Conservation (phyloP, 2,888 invertebrate species). For the Chorisops tibialis region DNA sequence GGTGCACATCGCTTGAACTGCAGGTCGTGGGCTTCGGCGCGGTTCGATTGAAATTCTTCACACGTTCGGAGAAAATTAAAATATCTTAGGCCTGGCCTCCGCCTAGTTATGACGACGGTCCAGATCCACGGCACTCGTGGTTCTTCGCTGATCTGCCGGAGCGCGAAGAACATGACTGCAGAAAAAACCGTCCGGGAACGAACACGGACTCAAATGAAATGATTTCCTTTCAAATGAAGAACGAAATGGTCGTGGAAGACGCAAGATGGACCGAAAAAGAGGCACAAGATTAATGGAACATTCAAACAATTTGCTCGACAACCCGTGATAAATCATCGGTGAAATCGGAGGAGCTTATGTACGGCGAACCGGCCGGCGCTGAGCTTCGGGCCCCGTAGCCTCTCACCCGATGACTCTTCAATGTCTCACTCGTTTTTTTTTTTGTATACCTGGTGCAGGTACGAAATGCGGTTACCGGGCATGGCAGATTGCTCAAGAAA, state of each 20-base stretch:
- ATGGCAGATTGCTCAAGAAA: slow-evolving; percentile 10
- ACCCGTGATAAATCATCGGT: slow-evolving; percentile 37
- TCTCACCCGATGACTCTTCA: not conserved
- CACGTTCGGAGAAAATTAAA: slow-evolving; percentile 26
- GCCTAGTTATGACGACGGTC: not conserved
- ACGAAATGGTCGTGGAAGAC: slow-evolving; percentile 12
- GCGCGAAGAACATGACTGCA: not conserved
- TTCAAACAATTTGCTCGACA: slow-evolving; percentile 38
- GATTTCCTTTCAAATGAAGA: slow-evolving; percentile 18
- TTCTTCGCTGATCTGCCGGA: not conserved
- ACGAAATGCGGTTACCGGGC: not conserved
- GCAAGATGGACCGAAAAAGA: slow-evolving; percentile 19
- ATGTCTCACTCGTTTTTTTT: not conserved
- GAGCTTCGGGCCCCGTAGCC: not conserved
- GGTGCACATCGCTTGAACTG: not conserved
- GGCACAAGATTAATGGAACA: slow-evolving; percentile 33
- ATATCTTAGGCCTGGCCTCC: slow-evolving; percentile 4
- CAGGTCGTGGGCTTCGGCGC: slow-evolving; percentile 1
- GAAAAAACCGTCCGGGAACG: not conserved
- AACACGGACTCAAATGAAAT: slow-evolving; percentile 11
- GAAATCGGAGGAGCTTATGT: slow-evolving; percentile 32
- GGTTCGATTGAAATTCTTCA: slow-evolving; percentile 28
- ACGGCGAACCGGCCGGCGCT: not conserved
- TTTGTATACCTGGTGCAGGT: too few species aligned
- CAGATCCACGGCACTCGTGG: not conserved